These are phyloP conservation scores for Cryptocephalus moraei DNA, from an alignment of 2,888 invertebrate species.

Conservation along the genomic window DNA sequence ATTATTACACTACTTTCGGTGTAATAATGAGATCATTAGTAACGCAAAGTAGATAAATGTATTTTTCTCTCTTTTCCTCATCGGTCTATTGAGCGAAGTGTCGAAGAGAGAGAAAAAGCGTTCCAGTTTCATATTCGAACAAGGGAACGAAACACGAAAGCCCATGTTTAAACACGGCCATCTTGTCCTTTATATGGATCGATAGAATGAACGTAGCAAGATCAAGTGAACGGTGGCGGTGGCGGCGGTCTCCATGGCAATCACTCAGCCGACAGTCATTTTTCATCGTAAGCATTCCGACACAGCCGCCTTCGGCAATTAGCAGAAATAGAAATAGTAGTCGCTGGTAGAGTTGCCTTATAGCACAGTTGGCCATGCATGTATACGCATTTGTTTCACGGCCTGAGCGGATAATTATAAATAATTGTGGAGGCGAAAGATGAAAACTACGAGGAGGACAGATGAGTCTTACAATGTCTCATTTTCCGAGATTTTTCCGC, in stretches of 20 bases:
- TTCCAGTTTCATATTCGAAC: no score
- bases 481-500: no score
- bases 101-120: no score
- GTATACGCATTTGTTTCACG: not conserved
- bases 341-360: slow-evolving; percentile 6
- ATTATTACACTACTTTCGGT: no score
- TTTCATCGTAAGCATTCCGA: slow-evolving; percentile 35
- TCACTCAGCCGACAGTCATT: slow-evolving; percentile 36
- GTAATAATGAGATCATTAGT: no score
- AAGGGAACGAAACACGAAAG: not conserved
- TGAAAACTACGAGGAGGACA: not conserved
- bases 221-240: slow-evolving; percentile 19
- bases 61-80: no score
- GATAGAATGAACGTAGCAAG: slow-evolving; percentile 17
- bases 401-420: not conserved
- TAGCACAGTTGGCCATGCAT: slow-evolving; percentile 1
- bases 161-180: slow-evolving; percentile 14
- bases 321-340: slow-evolving; percentile 39
- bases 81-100: no score
- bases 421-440: not conserved
- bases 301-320: slow-evolving; percentile 37
- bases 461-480: no score
- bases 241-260: slow-evolving; percentile 36
- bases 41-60: no score
- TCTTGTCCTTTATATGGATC: slow-evolving; percentile 23